Conservation (phyloP, 2,888 invertebrate genomes). For the Sceliomorpha sp. region DNA sequence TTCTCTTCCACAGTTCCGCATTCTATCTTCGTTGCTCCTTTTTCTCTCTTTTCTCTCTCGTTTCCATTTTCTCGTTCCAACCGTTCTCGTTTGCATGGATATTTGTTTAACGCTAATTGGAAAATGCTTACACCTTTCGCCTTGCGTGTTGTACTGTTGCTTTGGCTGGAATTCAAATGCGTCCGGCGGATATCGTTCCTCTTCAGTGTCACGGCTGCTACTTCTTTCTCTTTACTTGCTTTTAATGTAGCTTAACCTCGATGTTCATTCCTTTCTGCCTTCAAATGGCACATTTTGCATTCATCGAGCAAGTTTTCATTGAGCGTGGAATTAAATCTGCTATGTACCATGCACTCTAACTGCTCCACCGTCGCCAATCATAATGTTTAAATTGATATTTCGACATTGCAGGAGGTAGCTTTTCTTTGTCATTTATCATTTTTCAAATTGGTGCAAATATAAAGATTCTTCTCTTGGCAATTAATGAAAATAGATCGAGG, state of each 20-base stretch:
- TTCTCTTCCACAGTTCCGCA: constrained; percentile 13
- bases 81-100: constrained; percentile 61
- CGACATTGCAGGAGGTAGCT: constrained; percentile 8
- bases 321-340: constrained; percentile 38
- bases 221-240: constrained; percentile 36
- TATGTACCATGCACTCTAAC: background rate
- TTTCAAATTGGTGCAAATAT: too few relatives aligned
- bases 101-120: constrained; percentile 77
- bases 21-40: constrained; percentile 27
- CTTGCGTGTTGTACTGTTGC: constrained; percentile 46
- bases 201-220: constrained; percentile 37
- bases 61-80: constrained; percentile 36
- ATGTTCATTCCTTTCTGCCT: constrained; percentile 37
- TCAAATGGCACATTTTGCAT: constrained; percentile 43
- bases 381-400: constrained; percentile 28
- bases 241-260: constrained; percentile 47
- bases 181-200: constrained; percentile 46
- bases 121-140: constrained; percentile 68
- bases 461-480: too few relatives aligned
- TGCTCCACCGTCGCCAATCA: constrained; percentile 24
- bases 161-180: constrained; percentile 58
- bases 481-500: constrained; percentile 22
- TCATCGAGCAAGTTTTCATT: constrained; percentile 34
- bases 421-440: constrained; percentile 4
- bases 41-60: constrained; percentile 41